phyloP scores from a whole-genome alignment of 2,797 vertebrate genomes.

The Ctenochaetus hawaiiensis region DNA sequence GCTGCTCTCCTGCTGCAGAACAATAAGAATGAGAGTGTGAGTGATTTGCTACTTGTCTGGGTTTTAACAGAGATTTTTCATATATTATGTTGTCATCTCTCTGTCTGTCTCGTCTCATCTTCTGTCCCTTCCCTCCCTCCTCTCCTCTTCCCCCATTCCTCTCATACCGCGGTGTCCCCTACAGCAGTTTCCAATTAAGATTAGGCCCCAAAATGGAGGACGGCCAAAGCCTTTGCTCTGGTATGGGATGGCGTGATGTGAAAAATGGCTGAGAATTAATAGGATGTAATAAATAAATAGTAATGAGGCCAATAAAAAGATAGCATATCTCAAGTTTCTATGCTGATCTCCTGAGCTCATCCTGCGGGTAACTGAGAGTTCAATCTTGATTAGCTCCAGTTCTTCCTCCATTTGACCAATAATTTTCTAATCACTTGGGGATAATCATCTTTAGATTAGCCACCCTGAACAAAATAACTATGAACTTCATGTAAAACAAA shows the following conservation, averaged over 20 bases:
- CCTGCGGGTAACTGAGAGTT: conserved; percentile 24
- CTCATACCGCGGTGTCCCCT: conserved; percentile 31
- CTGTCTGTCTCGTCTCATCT: conserved; percentile 14
- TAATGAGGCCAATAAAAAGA: conserved; percentile 64
- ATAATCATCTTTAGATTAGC: conserved; percentile 26
- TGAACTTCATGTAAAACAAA: conserved; percentile 14
- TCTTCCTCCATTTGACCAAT: conserved; percentile 18
- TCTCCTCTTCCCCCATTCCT: not conserved
- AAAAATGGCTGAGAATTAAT: conserved; percentile 69
- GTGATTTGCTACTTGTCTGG: conserved; percentile 63
- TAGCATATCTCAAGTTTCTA: conserved; percentile 50
- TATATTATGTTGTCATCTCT: conserved; percentile 61
- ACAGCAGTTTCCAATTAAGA: conserved; percentile 77
- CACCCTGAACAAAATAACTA: conserved; percentile 2
- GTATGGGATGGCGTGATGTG: conserved; percentile 32
- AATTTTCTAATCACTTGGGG: conserved; percentile 8
- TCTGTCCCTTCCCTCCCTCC: conserved; percentile 13
- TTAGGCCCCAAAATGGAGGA: conserved; percentile 54
- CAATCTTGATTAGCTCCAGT: conserved; percentile 34
- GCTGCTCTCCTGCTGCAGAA: conserved; percentile 43
- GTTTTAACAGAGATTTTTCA: conserved; percentile 59
- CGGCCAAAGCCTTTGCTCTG: conserved; percentile 46
- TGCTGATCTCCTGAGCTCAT: conserved; percentile 29
- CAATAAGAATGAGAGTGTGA: conserved; percentile 18
- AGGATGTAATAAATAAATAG: conserved; percentile 67